Evolutionary conservation across 1,140 invertebrate species (phyloP), one percentile per base, ranked within the genome.

Genomic region (Lerema accius): DNA sequence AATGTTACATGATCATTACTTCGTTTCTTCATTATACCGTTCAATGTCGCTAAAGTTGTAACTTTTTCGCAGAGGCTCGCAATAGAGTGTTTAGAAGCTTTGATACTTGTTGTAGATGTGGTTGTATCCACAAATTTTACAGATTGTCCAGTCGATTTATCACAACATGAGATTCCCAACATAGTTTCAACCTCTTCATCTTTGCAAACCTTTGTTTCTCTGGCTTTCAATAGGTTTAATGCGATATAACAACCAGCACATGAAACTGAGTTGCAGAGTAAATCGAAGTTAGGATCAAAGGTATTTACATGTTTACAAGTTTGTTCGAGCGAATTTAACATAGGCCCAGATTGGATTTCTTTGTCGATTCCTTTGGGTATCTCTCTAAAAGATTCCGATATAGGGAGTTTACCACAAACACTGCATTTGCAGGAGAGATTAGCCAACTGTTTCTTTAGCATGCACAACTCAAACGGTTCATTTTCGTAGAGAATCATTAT

Each of bases 181-280:
- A 71, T 73, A 4, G 76, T 83, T 73, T 76, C 75, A 4, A 65
- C 58, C 35, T 78, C 78, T 62, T 80, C 78, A 50, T 86, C 85
- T 74, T 88, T 87, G n/a, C 75, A 68, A 37, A 78, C 48, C 69
- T 72, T 80, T 1, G 56, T 50, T n/a, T 58, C 14, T 16, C 59
- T 63, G 4, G 51, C 45, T 13, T 60, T 51, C n/a, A 84, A 46
- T 6, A 77, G 16, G 63, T 76, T 73, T 9, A 80, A 40, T 14
- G 75, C 72, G n/a, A 80, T 63, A n/a, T 66, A 74, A 50, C 83
- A 88, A 5, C 72, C 80, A 1, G 85, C 72, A 40, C 82, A 88
- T 5, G 67, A 56, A 0, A 42, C 50, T 48, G 71, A 48, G n/a
- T 58, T 35, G 7, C 42, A 58, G 35, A 46, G 42, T 3, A 35